Conservation (phyloP, 2,888 invertebrate species). For the Platerodrilus igneus region DNA sequence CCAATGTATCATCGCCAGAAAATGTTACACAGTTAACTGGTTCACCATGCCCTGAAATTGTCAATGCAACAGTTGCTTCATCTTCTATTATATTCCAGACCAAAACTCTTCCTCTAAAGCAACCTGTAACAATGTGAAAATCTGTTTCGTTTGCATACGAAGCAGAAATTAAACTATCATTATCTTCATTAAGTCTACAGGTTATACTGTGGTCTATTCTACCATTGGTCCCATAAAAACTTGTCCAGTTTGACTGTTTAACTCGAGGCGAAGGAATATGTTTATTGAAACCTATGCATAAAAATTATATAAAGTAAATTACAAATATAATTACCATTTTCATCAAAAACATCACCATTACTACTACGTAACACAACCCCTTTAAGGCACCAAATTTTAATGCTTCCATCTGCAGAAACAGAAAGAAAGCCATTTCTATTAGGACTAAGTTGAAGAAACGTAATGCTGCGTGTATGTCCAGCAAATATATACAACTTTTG, state of each 20-base stretch:
- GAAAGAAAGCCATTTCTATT: constrained; percentile 56
- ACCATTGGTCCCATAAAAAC: constrained; percentile 37
- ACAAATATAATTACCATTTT: constrained; percentile 28
- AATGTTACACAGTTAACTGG: constrained; percentile 30
- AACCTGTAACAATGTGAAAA: constrained; percentile 29
- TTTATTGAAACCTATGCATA: constrained; percentile 20
- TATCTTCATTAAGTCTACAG: constrained; percentile 17
- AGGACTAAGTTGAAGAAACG: constrained; percentile 53
- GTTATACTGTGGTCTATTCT: constrained; percentile 28
- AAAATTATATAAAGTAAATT: constrained; percentile 3
- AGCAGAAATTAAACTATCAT: constrained; percentile 33
- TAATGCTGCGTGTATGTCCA: constrained; percentile 49
- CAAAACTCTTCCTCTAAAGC: constrained; percentile 25
- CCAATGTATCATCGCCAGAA: constrained; percentile 29
- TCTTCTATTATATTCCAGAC: constrained; percentile 26
- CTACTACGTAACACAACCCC: constrained; percentile 19
- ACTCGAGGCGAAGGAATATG: constrained; percentile 39
- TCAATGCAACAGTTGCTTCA: constrained; percentile 11
- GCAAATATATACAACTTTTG: constrained; percentile 52
- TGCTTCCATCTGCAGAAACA: constrained; percentile 53
- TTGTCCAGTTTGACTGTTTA: constrained; percentile 40
- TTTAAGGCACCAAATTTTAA: constrained; percentile 58
- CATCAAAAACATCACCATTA: constrained; percentile 26
- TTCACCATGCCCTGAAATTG: constrained; percentile 16
- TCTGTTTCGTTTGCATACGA: constrained; percentile 31